Base-by-base conservation (phyloP, 1,140 invertebrate species). In the Microplitis demolitor region DNA sequence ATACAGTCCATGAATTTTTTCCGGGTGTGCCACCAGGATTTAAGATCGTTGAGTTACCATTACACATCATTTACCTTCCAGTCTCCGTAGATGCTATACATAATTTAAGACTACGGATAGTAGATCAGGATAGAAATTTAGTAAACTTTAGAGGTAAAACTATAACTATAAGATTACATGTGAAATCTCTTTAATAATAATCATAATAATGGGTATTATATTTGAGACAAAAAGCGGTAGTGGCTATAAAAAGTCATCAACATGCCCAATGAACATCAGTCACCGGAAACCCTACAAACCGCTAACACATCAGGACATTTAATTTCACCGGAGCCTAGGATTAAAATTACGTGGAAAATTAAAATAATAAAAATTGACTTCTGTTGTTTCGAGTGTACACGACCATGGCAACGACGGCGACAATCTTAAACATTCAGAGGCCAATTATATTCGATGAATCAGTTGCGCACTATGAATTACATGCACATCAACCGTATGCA, bases 381-480 rank as follows among this genome's bases (percentile, higher is more conserved):
- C 51, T 51, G 63, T 45, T 66, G 63, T 51, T 16, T 34, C n/a
- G n/a, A 76, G 79, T 73, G 74, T 45, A 45, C 4, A 61, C 39
- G 39, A 6, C 11, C 39, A 11, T 2, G 39, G 11, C 39, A 5
- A 8, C 11, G 11, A 74, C 66, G 34, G 63, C 60, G 62, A 63
- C 72, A 13, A 61, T 61, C 24, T 54, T 77, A 74, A 73, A 77
- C 14, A 77, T 79, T 70, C 72, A 60, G 53, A 66, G 66, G 35
- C 58, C 72, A 34, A 51, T 77, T 13, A 8, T 64, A 24, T 74
- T 70, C 56, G 80, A 83, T 72, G 76, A 83, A 61, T 77, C 76
- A 8, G 8, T 61, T 33, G 58, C 58, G 14, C 80, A 83, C 66
- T 78, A 74, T 72, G 80, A 86, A 69, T 71, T 74, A 58, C 80